A percentile compares a stretch with the other conserved stretches of the same genome.
phyloP scores from a whole-genome alignment of 2,113 vertebrate genomes.

The Formicarius rufipectus region DNA sequence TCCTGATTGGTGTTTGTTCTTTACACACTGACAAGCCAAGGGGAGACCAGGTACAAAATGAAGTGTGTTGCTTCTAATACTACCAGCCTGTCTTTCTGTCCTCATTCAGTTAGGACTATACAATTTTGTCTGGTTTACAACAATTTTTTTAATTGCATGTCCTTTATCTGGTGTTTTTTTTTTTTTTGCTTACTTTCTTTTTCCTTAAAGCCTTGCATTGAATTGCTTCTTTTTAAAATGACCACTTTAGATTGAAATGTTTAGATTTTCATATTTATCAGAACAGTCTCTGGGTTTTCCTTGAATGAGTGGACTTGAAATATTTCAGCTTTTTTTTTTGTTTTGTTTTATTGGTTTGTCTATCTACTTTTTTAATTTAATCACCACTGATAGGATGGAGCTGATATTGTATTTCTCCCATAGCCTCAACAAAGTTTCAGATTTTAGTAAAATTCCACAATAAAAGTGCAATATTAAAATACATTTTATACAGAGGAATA shows the following conservation, averaged over 20 bases:
- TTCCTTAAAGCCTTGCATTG: background rate
- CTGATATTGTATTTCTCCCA: background rate
- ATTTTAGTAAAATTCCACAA: background rate
- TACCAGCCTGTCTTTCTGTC: background rate
- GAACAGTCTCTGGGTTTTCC: background rate
- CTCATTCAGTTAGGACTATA: background rate
- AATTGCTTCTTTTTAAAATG: background rate
- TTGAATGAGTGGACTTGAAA: background rate
- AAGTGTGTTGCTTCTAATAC: background rate
- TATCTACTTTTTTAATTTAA: background rate
- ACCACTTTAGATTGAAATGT: background rate
- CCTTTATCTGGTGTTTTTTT: background rate
- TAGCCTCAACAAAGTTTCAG: background rate
- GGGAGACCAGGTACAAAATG: slow-evolving; percentile 19
- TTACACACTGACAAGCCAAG: background rate
- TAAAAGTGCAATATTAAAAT: background rate
- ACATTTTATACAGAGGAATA: background rate
- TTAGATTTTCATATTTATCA: background rate
- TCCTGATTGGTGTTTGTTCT: slow-evolving; percentile 50
- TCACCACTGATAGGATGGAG: background rate
- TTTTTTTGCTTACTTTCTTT: background rate
- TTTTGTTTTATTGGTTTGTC: background rate
- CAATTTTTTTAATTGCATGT: background rate
- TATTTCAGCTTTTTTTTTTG: background rate
- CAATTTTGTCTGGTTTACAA: background rate